phyloP scores from a whole-genome alignment of 2,797 vertebrate genomes.

The Sebastes vulpes region DNA sequence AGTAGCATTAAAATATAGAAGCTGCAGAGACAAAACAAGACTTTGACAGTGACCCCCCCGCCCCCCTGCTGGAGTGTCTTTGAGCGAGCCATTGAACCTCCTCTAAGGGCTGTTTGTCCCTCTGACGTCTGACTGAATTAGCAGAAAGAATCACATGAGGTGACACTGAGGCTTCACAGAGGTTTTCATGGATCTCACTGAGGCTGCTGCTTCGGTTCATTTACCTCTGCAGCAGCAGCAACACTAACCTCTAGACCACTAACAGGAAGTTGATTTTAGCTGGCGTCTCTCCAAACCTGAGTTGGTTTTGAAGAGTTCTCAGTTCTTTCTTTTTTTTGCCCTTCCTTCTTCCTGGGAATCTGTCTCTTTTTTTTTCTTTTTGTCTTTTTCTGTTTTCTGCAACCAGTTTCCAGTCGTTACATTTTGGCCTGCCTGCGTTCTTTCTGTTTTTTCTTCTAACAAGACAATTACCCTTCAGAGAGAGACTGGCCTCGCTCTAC shows the following conservation, averaged over 20 bases:
- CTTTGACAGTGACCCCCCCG: not conserved
- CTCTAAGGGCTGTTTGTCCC: not conserved
- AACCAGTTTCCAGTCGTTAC: not conserved
- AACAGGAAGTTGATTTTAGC: slow-evolving; percentile 27
- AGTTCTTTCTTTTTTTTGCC: not conserved
- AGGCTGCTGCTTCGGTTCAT: not conserved
- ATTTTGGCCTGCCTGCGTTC: slow-evolving; percentile 11
- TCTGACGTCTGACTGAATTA: not conserved
- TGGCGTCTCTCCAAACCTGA: slow-evolving; percentile 39
- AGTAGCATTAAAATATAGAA: not conserved
- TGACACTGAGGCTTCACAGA: slow-evolving; percentile 40
- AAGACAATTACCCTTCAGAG: slow-evolving; percentile 34
- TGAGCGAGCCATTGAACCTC: not conserved
- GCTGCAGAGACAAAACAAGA: not conserved
- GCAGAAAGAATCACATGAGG: not conserved
- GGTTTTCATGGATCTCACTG: not conserved
- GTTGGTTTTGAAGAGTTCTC: slow-evolving; percentile 34
- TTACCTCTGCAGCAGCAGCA: not conserved
- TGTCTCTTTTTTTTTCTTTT: not conserved
- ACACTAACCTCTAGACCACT: slow-evolving; percentile 56
- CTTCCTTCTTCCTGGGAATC: slow-evolving; percentile 2
- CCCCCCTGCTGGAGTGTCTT: too few species aligned
- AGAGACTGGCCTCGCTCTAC: slow-evolving; percentile 52
- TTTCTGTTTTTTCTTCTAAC: slow-evolving; percentile 38
- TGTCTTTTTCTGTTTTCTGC: slow-evolving; percentile 6